Base-by-base conservation (phyloP, 2,113 vertebrate genomes). In the Rattus norvegicus region DNA sequence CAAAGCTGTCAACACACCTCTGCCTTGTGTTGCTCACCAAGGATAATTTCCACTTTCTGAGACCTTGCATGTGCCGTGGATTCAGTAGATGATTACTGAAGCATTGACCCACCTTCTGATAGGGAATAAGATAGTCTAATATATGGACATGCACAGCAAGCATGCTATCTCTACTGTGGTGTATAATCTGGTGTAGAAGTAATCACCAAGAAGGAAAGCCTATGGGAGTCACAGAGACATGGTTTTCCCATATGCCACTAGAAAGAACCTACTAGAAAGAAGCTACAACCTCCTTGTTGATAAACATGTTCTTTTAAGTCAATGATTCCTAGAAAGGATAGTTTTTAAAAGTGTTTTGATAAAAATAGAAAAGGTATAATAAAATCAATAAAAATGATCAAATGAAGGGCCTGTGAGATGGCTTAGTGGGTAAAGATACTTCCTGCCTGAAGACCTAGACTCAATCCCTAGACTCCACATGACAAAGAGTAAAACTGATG, bases 261-360 rank as follows among this genome's bases (percentile, higher is more conserved):
- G 33, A 39, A 81, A 79, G n/a, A 80, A 67, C 43, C 43, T 43
- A 43, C 43, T 43, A 49, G 67, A 36, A 24, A 20, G 63, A 43
- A 95, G 36, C 70, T 80, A 36, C 14, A 52, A 3, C 49, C 4
- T 69, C 87, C 43, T 91, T 54, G 33, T 59, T 88, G 89, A 61
- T 86, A 63, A 52, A 56, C 81, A 56, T 94, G 20, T 69, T 61
- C 17, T 59, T 84, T 70, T 36, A 84, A 77, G 2, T 19, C 70
- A 69, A 65, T 52, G 24, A 92, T 92, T 95, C 43, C 81, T 81
- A n/a, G 80, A 88, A 95, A 88, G 92, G 16, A 22, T 49, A 47
- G 87, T 49, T 76, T 47, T 59, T 13, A 95, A 70, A 84, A 90
- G 76, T 72, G 16, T n/a, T 83, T 76, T 89, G 70, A 26, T 14